phyloP scores from a whole-genome alignment of 2,797 vertebrate species.

The Alca torda region DNA sequence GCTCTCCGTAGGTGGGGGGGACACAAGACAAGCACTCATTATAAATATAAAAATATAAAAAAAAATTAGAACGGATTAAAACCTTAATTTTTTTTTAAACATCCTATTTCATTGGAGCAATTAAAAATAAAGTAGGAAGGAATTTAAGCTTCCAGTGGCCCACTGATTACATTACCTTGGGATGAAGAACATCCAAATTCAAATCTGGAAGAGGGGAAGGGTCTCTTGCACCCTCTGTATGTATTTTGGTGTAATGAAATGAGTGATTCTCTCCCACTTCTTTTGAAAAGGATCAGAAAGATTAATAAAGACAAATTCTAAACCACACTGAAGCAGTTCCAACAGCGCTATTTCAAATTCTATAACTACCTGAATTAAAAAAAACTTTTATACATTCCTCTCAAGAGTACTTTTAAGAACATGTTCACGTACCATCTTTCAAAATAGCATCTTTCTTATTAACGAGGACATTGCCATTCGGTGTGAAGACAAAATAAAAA shows the following conservation, averaged over 20 bases:
- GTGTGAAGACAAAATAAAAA: neutral
- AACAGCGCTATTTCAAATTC: neutral
- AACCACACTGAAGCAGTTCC: neutral
- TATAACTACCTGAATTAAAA: neutral
- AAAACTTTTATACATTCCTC: neutral
- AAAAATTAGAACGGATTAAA: too few species aligned
- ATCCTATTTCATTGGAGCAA: too few species aligned
- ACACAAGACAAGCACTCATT: too few species aligned
- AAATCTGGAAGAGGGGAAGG: neutral
- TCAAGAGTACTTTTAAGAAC: neutral
- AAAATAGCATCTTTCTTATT: neutral
- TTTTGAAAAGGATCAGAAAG: neutral
- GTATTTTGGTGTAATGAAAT: neutral
- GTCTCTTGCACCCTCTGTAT: neutral
- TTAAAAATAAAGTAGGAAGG: too few species aligned
- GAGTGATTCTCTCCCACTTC: neutral
- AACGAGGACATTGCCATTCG: neutral
- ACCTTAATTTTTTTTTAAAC: too few species aligned
- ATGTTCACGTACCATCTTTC: neutral
- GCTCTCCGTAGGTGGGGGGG: too few species aligned
- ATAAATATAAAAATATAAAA: too few species aligned
- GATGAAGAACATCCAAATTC: neutral
- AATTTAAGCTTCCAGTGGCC: too few species aligned
- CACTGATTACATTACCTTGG: neutral
- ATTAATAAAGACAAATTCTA: neutral